Evolutionary conservation across 2,797 vertebrate genomes (phyloP).

Genomic region (Meda fulgida): DNA sequence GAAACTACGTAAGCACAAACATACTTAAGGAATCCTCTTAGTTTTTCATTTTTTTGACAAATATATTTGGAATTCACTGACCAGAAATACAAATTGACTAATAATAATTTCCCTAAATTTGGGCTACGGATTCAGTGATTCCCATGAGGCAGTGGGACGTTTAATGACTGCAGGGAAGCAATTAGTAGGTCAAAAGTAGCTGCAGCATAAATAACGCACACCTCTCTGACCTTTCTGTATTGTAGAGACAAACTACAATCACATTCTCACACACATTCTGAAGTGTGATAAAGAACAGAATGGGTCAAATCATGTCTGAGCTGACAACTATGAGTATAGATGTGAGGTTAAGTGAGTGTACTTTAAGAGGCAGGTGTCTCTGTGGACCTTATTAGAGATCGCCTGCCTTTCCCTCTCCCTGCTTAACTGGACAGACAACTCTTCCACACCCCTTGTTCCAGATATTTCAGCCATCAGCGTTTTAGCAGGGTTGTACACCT

Average conservation of each 20-base stretch:
- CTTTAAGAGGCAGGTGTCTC: background rate
- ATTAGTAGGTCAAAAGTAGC: constrained; percentile 1
- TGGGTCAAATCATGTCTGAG: constrained; percentile 7
- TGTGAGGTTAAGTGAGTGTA: constrained; percentile 30
- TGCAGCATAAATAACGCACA: constrained; percentile 12
- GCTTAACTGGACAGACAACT: constrained; percentile 9
- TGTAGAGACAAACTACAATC: background rate
- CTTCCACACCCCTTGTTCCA: constrained; percentile 2
- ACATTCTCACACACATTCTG: background rate
- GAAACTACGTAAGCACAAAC: background rate
- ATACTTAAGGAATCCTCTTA: background rate
- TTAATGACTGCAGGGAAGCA: background rate
- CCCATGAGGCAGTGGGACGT: background rate
- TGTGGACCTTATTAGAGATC: constrained; percentile 31
- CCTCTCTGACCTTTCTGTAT: background rate
- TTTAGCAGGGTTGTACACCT: constrained; percentile 18
- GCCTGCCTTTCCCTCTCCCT: background rate
- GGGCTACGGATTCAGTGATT: background rate
- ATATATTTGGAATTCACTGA: background rate
- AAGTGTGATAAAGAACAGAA: background rate
- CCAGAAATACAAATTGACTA: background rate
- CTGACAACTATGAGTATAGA: background rate
- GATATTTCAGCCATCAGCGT: constrained; percentile 9
- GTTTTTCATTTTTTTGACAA: background rate
- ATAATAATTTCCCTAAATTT: background rate